Conservation (phyloP, 2,888 invertebrate genomes). For the Drosophila picticornis region DNA sequence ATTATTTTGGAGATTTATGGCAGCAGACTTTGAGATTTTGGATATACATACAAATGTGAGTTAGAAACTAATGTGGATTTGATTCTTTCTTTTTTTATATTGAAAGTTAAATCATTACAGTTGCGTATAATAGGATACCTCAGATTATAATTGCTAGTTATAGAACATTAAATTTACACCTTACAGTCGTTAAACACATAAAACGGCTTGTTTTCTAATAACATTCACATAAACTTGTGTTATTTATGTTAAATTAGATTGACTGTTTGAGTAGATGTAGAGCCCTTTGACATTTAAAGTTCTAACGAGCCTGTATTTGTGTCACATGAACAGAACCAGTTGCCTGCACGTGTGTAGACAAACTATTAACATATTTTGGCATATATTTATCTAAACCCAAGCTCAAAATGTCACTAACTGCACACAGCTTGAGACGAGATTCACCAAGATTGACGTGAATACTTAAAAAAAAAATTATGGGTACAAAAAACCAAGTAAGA, state of each 20-base stretch:
- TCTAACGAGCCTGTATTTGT: constrained; percentile 1
- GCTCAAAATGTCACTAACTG: constrained; percentile 65
- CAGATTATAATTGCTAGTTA: neutral
- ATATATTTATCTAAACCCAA: constrained; percentile 45
- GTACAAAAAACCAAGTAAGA: constrained; percentile 28
- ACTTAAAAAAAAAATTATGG: constrained; percentile 6
- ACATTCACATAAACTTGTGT: no score
- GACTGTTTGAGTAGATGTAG: neutral
- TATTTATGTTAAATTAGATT: neutral
- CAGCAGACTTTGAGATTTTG: neutral
- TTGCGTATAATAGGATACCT: neutral
- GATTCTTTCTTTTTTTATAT: neutral
- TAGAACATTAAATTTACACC: neutral
- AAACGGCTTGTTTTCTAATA: neutral
- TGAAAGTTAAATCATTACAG: neutral
- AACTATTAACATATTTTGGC: constrained; percentile 59
- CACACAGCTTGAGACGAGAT: constrained; percentile 36
- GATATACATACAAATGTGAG: neutral
- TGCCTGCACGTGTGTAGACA: constrained; percentile 13
- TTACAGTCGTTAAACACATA: neutral
- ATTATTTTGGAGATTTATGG: constrained; percentile 14
- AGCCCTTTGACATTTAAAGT: constrained; percentile 34
- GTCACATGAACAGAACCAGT: constrained; percentile 32
- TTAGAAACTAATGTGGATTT: neutral
- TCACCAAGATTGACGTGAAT: constrained; percentile 26